phyloP scores from a whole-genome alignment of 2,888 invertebrate species.

The Chrysolina haemoptera region DNA sequence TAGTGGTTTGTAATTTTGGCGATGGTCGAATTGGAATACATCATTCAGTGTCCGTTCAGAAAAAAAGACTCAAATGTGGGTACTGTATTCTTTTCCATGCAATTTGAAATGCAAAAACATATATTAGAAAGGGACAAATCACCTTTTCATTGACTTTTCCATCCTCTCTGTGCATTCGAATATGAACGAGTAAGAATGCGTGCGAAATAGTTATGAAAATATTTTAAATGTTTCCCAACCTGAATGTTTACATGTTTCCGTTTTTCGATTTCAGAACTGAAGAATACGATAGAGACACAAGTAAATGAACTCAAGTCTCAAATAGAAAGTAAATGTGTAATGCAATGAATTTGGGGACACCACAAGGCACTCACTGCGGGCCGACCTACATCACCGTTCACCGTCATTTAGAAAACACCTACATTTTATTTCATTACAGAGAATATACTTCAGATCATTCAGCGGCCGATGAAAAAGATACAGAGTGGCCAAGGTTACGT shows the following conservation, averaged over 20 bases:
- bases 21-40: no score
- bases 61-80: no score
- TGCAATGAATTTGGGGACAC: constrained; percentile 83
- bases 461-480: constrained; percentile 7
- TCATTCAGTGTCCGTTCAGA: no score
- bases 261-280: constrained; percentile 85
- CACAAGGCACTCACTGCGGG: constrained; percentile 68
- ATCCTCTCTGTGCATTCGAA: constrained; percentile 26
- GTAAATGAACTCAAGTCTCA: constrained; percentile 96
- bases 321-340: constrained; percentile 96
- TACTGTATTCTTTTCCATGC: neutral
- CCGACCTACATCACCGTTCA: constrained; percentile 51
- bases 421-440: neutral
- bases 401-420: constrained; percentile 20
- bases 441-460: constrained; percentile 21
- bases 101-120: neutral
- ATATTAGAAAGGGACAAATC: neutral
- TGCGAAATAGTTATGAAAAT: constrained; percentile 6
- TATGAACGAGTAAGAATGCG: constrained; percentile 32
- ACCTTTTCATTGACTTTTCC: constrained; percentile 27
- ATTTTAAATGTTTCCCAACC: constrained; percentile 17
- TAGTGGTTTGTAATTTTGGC: no score
- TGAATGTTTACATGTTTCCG: constrained; percentile 47
- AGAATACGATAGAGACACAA: constrained; percentile 97
- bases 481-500: neutral